These are phyloP conservation scores for Limenitis arthemis DNA, from an alignment of 2,888 invertebrate species.

Conservation along the genomic window DNA sequence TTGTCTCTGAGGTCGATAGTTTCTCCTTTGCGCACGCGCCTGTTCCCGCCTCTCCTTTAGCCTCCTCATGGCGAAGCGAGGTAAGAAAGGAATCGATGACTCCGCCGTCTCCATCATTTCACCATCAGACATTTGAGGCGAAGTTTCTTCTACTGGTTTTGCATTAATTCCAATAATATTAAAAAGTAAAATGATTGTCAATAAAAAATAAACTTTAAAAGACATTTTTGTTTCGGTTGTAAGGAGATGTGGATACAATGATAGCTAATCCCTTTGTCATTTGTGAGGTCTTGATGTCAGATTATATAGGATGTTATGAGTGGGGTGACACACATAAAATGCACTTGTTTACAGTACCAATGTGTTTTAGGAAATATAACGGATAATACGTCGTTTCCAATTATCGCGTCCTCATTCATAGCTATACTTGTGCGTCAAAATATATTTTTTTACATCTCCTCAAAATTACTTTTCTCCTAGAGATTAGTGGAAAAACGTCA, in stretches of 20 bases:
- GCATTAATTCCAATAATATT: slow-evolving; percentile 31
- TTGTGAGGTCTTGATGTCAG: slow-evolving; percentile 24
- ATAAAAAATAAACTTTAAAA: slow-evolving; percentile 30
- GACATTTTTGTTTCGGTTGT: slow-evolving; percentile 27
- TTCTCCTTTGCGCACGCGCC: slow-evolving; percentile 44
- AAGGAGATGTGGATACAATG: slow-evolving; percentile 15
- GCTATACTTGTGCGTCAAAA: slow-evolving; percentile 37
- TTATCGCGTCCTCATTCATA: slow-evolving; percentile 52
- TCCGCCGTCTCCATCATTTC: slow-evolving; percentile 61
- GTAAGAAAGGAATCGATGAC: slow-evolving; percentile 54
- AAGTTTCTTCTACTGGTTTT: slow-evolving; percentile 35
- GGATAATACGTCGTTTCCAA: slow-evolving; percentile 57
- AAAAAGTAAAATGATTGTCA: slow-evolving; percentile 31
- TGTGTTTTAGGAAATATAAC: slow-evolving; percentile 62
- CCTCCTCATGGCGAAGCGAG: slow-evolving; percentile 56
- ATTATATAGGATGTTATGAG: slow-evolving; percentile 50
- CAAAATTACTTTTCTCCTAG: background rate
- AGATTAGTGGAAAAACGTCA: background rate
- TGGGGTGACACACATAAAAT: slow-evolving; percentile 58
- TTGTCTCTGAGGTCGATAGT: slow-evolving; percentile 28
- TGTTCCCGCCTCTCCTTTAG: slow-evolving; percentile 49
- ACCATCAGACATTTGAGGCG: slow-evolving; percentile 20
- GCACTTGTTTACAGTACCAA: slow-evolving; percentile 54
- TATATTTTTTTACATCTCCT: background rate
- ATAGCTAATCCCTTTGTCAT: slow-evolving; percentile 45